phyloP scores from a whole-genome alignment of 2,888 invertebrate genomes.

The Muscina levida region DNA sequence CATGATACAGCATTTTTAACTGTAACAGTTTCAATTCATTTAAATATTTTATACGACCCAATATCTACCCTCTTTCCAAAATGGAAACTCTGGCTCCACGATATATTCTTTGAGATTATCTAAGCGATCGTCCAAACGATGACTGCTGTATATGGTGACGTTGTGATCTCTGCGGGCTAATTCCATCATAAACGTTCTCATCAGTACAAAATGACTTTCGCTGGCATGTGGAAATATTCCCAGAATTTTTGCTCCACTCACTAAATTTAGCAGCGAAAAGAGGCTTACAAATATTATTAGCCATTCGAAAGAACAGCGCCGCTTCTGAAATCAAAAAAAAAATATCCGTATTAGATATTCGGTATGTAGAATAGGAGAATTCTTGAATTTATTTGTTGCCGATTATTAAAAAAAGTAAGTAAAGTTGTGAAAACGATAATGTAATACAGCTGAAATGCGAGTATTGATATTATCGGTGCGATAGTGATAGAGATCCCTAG shows the following conservation, averaged over 20 bases:
- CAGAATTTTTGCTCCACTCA: slow-evolving; percentile 72
- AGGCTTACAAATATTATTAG: slow-evolving; percentile 20
- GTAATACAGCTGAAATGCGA: too few species aligned
- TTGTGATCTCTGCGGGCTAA: slow-evolving; percentile 80
- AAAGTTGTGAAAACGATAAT: too few species aligned
- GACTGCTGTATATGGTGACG: slow-evolving; percentile 76
- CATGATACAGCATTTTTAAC: background rate
- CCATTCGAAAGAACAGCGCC: background rate
- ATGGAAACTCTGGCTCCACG: slow-evolving; percentile 74
- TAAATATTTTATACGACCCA: background rate
- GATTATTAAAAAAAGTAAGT: too few species aligned
- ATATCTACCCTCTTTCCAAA: slow-evolving; percentile 76
- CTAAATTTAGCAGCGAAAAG: background rate
- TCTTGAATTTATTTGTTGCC: too few species aligned
- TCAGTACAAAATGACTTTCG: slow-evolving; percentile 79
- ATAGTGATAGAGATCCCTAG: too few species aligned
- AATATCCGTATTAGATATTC: too few species aligned
- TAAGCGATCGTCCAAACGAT: slow-evolving; percentile 76
- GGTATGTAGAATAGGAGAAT: too few species aligned
- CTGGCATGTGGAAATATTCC: slow-evolving; percentile 77
- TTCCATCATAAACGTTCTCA: slow-evolving; percentile 79
- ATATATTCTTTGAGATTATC: slow-evolving; percentile 75
- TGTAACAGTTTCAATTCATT: background rate
- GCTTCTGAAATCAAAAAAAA: slow-evolving; percentile 33
- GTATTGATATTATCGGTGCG: too few species aligned